Conservation (phyloP, 1,140 invertebrate species). For the Diachasmimorpha longicaudata region DNA sequence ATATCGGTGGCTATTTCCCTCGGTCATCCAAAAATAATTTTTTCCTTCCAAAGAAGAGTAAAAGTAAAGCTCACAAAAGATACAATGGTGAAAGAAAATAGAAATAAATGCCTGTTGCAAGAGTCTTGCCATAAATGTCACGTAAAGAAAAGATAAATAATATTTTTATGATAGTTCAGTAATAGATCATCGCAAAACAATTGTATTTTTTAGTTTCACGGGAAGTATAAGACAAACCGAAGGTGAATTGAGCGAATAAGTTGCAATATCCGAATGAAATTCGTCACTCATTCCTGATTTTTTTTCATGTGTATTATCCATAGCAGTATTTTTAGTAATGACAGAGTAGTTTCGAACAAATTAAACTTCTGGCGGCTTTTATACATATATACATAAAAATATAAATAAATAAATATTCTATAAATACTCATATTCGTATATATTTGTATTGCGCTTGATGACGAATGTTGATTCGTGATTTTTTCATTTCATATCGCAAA, state of each 20-base stretch:
- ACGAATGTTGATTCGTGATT: neutral
- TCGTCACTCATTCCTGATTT: neutral
- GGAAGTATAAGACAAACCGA: neutral
- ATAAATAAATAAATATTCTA: neutral
- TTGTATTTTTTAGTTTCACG: neutral
- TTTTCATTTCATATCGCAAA: neutral
- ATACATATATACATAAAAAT: neutral
- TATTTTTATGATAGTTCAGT: constrained; percentile 55
- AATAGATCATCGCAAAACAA: constrained; percentile 27
- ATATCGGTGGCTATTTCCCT: too few relatives aligned
- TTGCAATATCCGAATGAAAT: neutral
- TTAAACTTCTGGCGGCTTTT: neutral
- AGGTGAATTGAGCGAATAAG: neutral
- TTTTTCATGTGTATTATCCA: neutral
- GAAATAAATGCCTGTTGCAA: constrained; percentile 28
- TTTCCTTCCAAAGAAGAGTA: neutral
- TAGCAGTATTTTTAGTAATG: neutral
- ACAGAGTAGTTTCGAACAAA: neutral
- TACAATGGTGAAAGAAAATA: neutral
- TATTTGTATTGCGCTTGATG: neutral
- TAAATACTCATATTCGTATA: neutral
- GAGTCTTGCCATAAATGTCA: constrained; percentile 44
- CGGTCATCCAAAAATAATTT: neutral
- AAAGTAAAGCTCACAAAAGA: neutral
- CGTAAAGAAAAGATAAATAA: constrained; percentile 40